These are phyloP conservation scores for Eupithecia subumbrata DNA, from an alignment of 2,888 invertebrate species.

Conservation along the genomic window DNA sequence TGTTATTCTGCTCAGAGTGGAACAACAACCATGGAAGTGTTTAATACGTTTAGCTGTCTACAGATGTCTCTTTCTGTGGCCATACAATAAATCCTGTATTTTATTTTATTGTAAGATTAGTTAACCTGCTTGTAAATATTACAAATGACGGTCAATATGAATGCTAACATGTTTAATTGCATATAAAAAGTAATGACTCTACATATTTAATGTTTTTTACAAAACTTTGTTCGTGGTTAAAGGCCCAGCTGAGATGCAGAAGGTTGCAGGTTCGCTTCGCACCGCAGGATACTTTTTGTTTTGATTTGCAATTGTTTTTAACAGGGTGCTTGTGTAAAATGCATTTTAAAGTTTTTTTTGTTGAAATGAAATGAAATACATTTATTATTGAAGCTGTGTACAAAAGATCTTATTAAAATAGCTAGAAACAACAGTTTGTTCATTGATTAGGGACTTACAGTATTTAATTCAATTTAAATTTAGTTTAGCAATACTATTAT, in stretches of 20 bases:
- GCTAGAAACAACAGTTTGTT: too few species aligned
- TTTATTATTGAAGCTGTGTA: too few species aligned
- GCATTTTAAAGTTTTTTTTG: background rate
- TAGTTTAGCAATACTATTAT: too few species aligned
- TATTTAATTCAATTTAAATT: too few species aligned
- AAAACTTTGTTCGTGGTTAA: background rate
- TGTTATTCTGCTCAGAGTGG: background rate
- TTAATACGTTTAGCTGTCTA: background rate
- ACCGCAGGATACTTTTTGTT: background rate
- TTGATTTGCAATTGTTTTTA: background rate
- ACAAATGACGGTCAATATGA: background rate
- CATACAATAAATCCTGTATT: background rate
- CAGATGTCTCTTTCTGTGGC: conserved; percentile 4
- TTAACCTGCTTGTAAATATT: background rate
- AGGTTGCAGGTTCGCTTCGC: background rate
- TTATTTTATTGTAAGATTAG: background rate
- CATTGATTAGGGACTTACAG: too few species aligned
- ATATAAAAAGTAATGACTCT: background rate
- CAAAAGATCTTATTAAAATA: too few species aligned
- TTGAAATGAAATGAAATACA: too few species aligned
- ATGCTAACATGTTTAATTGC: background rate
- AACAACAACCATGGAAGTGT: background rate
- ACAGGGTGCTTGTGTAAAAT: background rate
- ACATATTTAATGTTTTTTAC: background rate
- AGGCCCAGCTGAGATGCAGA: background rate